phyloP scores from a whole-genome alignment of 1,140 invertebrate species.

The Ceratitis capitata region DNA sequence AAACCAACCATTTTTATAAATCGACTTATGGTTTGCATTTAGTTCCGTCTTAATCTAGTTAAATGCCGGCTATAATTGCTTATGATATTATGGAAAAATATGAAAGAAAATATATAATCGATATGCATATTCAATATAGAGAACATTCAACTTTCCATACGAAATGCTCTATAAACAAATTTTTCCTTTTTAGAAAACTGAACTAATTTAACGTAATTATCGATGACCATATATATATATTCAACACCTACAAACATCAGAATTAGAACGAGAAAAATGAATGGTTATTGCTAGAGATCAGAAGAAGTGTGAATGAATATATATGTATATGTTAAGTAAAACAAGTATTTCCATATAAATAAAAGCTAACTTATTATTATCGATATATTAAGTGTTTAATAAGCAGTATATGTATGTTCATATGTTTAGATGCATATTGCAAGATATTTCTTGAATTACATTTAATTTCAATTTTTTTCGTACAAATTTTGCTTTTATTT shows the following conservation, averaged over 20 bases:
- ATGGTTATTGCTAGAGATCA: not conserved
- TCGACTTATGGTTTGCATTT: not conserved
- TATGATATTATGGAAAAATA: not conserved
- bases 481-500: no score
- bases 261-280: not conserved
- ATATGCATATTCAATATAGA: not conserved
- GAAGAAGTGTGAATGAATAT: not conserved
- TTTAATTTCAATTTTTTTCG: no score
- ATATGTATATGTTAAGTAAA: no score
- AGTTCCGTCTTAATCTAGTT: not conserved
- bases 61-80: no score
- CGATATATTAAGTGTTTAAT: no score
- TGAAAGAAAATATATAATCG: not conserved
- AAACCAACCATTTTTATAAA: not conserved
- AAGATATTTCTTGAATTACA: no score
- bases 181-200: not conserved
- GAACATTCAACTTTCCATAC: not conserved
- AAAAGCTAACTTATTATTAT: no score
- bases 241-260: not conserved
- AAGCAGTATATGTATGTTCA: no score
- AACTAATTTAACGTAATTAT: conserved; percentile 20
- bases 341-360: no score
- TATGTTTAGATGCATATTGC: no score
- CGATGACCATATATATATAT: not conserved
- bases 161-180: not conserved